Evolutionary conservation across 2,888 invertebrate genomes (phyloP).

Genomic region (Matsumyia berberina): DNA sequence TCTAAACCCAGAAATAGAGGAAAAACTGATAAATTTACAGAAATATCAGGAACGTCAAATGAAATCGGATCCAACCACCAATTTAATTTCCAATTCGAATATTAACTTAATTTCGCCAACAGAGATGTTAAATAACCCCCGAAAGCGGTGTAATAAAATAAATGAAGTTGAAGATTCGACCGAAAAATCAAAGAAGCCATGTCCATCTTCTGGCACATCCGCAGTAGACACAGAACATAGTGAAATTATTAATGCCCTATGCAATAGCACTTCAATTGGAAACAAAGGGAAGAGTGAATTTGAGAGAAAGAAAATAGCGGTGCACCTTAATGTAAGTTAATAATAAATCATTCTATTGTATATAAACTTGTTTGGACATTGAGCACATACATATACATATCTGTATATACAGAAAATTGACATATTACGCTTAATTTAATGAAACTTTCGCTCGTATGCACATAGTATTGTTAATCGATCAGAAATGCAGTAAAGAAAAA

Average conservation of each 20-base stretch:
- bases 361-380: neutral
- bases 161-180: conserved; percentile 41
- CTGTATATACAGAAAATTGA: no score
- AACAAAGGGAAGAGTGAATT: conserved; percentile 49
- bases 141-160: conserved; percentile 44
- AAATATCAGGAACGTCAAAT: conserved; percentile 92
- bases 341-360: neutral
- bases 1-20: conserved; percentile 95
- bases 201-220: conserved; percentile 8
- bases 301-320: conserved; percentile 49
- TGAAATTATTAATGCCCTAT: neutral
- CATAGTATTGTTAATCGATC: no score
- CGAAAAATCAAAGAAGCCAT: conserved; percentile 70
- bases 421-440: no score
- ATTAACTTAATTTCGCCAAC: conserved; percentile 30
- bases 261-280: conserved; percentile 21
- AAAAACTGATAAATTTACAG: conserved; percentile 94
- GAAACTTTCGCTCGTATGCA: no score
- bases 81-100: conserved; percentile 80
- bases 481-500: no score
- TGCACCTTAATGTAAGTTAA: conserved; percentile 64
- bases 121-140: conserved; percentile 25
- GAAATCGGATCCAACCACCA: conserved; percentile 84
- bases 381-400: no score
- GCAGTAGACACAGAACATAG: conserved; percentile 22